A percentile compares a stretch with the other conserved stretches of the same genome.
These are phyloP conservation scores for Leptopterna dolabrata DNA, from an alignment of 2,888 invertebrate species.

Conservation along the genomic window DNA sequence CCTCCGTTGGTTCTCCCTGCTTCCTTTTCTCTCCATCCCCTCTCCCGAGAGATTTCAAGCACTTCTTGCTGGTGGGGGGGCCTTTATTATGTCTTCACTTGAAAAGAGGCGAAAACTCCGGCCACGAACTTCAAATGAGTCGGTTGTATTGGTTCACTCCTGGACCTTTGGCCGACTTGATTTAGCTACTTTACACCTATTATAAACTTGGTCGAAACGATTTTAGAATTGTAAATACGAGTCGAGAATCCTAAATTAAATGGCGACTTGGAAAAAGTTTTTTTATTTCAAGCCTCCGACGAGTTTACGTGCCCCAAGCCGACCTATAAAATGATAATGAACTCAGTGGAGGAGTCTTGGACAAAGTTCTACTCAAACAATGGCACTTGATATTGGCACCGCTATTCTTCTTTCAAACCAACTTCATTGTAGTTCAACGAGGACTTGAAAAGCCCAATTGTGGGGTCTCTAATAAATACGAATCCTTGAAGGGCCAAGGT, in stretches of 20 bases:
- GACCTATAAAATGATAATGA: neutral
- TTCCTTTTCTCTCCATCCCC: neutral
- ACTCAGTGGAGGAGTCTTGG: neutral
- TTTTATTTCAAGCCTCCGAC: neutral
- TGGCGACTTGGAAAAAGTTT: neutral
- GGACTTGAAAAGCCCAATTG: too few species aligned
- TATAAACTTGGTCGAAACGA: neutral
- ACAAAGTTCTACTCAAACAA: too few species aligned
- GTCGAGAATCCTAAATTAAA: neutral
- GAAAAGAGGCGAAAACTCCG: neutral
- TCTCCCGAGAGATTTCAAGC: neutral
- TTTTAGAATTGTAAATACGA: slow-evolving; percentile 10
- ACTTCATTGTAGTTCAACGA: too few species aligned
- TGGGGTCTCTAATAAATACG: too few species aligned
- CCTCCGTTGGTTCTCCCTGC: neutral
- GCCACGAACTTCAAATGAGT: neutral
- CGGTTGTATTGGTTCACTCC: slow-evolving; percentile 3
- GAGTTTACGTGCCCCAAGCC: neutral
- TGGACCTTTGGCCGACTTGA: neutral
- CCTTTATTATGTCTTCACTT: slow-evolving; percentile 7
- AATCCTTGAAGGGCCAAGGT: too few species aligned
- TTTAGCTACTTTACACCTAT: slow-evolving; percentile 3
- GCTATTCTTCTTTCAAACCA: too few species aligned
- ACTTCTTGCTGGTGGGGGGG: neutral
- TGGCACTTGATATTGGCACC: too few species aligned